A percentile compares a stretch with the other conserved stretches of the same genome.
Evolutionary conservation across 2,797 vertebrate species (phyloP).

Genomic region (Macropodus opercularis): DNA sequence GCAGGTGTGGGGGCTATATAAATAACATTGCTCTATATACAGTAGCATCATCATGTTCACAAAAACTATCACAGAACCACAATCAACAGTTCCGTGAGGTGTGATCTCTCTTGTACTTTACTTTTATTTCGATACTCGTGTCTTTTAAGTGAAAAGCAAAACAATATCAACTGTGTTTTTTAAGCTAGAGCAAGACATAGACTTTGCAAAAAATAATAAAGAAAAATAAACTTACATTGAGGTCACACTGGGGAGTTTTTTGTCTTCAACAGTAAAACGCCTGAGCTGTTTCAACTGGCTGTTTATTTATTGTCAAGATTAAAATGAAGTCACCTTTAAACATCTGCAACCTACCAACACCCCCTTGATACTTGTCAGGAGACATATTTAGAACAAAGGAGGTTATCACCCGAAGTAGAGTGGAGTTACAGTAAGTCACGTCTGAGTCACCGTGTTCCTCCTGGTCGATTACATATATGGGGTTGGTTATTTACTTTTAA

Average conservation of each 20-base stretch:
- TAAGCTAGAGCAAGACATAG: constrained; percentile 2
- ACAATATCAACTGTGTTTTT: not conserved
- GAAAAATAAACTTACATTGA: constrained; percentile 1
- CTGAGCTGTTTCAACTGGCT: no score
- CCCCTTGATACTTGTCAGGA: constrained; percentile 46
- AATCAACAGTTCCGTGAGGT: not conserved
- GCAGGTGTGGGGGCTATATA: constrained; percentile 76
- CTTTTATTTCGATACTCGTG: not conserved
- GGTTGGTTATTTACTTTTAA: constrained; percentile 72
- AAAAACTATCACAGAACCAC: constrained; percentile 34
- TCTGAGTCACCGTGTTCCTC: constrained; percentile 58
- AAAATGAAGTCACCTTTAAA: constrained; percentile 18
- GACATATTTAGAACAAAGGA: constrained; percentile 47
- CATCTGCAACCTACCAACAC: constrained; percentile 25
- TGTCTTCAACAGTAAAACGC: constrained; percentile 17
- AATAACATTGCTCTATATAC: constrained; percentile 73
- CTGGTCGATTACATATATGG: constrained; percentile 47
- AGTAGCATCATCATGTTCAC: constrained; percentile 43
- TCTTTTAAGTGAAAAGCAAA: not conserved
- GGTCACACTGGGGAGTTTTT: not conserved
- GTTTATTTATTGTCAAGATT: not conserved
- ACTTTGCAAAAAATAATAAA: constrained; percentile 10
- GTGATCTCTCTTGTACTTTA: not conserved
- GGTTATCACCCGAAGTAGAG: constrained; percentile 53
- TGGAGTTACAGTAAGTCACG: constrained; percentile 64